These are phyloP conservation scores for Choristoneura fumiferana DNA, from an alignment of 1,140 invertebrate species.

Conservation along the genomic window DNA sequence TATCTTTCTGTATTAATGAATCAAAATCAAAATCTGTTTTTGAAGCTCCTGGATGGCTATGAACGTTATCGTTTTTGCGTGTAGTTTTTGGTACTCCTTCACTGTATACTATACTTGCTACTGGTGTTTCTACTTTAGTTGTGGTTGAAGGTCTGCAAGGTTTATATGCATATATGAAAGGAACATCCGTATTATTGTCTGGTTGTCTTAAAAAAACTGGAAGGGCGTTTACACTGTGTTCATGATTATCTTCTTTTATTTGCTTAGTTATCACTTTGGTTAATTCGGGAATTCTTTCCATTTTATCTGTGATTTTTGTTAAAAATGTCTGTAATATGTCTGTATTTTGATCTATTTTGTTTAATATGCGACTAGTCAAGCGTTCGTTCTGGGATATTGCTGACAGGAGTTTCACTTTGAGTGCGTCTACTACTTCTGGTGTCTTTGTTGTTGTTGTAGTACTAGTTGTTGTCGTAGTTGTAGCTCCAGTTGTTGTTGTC, in stretches of 20 bases:
- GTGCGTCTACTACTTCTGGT: constrained; percentile 18
- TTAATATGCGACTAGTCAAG: constrained; percentile 43
- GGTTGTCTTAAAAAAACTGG: neutral
- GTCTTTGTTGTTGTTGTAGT: neutral
- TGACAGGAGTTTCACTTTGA: constrained; percentile 27
- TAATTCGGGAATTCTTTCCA: neutral
- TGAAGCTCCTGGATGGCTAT: neutral
- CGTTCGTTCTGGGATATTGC: constrained; percentile 40
- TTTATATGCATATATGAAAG: constrained; percentile 42
- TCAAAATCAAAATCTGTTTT: constrained; percentile 5
- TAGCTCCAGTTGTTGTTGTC: neutral
- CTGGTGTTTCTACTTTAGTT: constrained; percentile 24
- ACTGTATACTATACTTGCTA: constrained; percentile 42
- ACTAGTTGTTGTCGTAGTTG: constrained; percentile 4
- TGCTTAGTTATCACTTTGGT: no score
- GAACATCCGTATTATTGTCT: constrained; percentile 32
- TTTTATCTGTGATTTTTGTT: constrained; percentile 36
- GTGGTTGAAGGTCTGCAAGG: constrained; percentile 22
- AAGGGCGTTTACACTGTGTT: no score
- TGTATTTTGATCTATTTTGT: constrained; percentile 49
- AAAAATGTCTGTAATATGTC: constrained; percentile 42
- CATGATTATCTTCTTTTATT: no score
- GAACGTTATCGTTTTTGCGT: constrained; percentile 25
- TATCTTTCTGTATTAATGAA: constrained; percentile 16
- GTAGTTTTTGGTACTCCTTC: constrained; percentile 40